Percentiles rank a stretch among this genome's conserved stretches.
These are phyloP conservation scores for Thelaira solivaga DNA, from an alignment of 2,888 invertebrate genomes.

Conservation along the genomic window DNA sequence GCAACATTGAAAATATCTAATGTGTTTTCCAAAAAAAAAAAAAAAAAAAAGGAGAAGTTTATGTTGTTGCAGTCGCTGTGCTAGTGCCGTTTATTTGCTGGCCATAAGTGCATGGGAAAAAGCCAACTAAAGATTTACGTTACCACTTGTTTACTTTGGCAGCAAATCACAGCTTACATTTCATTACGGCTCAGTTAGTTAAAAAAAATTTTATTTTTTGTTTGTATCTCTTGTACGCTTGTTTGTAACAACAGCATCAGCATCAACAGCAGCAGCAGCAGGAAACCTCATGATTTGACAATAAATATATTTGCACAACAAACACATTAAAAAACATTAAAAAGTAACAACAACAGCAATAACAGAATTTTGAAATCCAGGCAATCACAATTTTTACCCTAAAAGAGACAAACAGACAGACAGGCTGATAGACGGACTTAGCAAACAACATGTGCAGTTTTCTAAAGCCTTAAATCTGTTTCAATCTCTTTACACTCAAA, in stretches of 20 bases:
- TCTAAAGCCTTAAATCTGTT: slow-evolving; percentile 52
- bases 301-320: slow-evolving; percentile 68
- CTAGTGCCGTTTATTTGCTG: slow-evolving; percentile 21
- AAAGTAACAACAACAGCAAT: slow-evolving; percentile 31
- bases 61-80: slow-evolving; percentile 26
- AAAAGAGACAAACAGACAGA: too few species aligned
- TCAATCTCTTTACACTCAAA: slow-evolving; percentile 36
- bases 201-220: not conserved
- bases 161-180: slow-evolving; percentile 65
- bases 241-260: slow-evolving; percentile 28
- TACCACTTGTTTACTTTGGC: slow-evolving; percentile 64
- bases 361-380: slow-evolving; percentile 42
- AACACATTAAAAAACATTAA: too few species aligned
- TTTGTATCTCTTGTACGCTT: not conserved
- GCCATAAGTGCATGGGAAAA: slow-evolving; percentile 60
- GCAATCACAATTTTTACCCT: slow-evolving; percentile 29
- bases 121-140: slow-evolving; percentile 64
- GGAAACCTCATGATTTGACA: slow-evolving; percentile 74
- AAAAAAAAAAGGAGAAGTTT: slow-evolving; percentile 48
- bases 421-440: slow-evolving; percentile 13
- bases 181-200: slow-evolving; percentile 59
- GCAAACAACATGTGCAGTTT: slow-evolving; percentile 51
- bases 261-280: slow-evolving; percentile 57
- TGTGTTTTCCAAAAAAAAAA: slow-evolving; percentile 24
- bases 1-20: slow-evolving; percentile 48